Conservation (phyloP, 2,888 invertebrate genomes). For the Amphiduros pacificus region DNA sequence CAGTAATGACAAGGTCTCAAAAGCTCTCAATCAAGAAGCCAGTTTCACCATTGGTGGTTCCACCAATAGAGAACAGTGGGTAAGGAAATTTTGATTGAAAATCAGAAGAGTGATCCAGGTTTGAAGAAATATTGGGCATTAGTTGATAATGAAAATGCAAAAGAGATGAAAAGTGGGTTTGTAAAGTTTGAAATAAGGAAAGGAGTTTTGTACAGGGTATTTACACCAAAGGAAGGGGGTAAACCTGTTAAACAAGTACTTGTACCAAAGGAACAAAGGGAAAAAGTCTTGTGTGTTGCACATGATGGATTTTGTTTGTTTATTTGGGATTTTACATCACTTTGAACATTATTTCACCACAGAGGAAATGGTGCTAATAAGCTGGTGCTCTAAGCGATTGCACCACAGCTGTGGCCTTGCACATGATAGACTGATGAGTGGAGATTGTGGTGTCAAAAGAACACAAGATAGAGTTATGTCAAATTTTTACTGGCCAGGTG, state of each 20-base stretch:
- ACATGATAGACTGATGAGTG: too few relatives aligned
- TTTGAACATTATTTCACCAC: too few relatives aligned
- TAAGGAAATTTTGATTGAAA: background rate
- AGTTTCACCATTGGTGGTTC: background rate
- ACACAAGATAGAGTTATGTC: background rate
- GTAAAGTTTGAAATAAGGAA: background rate
- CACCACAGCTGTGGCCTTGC: too few relatives aligned
- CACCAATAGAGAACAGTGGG: background rate
- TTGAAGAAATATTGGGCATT: background rate
- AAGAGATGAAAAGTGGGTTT: background rate
- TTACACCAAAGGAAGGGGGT: too few relatives aligned
- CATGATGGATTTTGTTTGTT: too few relatives aligned
- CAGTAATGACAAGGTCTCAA: background rate
- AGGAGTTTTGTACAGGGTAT: background rate
- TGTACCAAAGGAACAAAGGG: background rate
- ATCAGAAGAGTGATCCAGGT: background rate
- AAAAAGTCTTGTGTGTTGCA: background rate
- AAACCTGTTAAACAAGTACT: background rate
- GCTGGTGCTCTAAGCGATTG: too few relatives aligned
- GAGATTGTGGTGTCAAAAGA: too few relatives aligned
- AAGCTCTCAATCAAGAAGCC: background rate
- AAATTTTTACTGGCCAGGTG: background rate
- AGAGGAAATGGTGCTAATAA: too few relatives aligned
- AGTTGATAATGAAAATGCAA: background rate
- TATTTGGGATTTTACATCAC: too few relatives aligned